Percentiles rank a stretch among this genome's conserved stretches.
Conservation (phyloP, 2,113 vertebrate genomes). For the Pelmatolapia mariae region DNA sequence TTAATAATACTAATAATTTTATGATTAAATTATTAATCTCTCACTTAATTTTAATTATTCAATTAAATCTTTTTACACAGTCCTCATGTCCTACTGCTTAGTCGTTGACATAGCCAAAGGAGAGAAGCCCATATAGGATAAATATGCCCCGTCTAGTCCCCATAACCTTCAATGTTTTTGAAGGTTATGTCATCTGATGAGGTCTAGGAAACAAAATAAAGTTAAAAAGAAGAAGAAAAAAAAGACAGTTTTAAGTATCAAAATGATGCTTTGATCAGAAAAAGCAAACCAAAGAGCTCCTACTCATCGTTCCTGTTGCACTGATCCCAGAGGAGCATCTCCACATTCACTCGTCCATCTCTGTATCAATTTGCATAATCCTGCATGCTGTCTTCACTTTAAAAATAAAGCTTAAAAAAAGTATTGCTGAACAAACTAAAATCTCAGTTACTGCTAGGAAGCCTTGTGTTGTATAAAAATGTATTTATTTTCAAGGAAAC, state of each 20-base stretch:
- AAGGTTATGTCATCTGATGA: neutral
- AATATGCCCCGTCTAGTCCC: neutral
- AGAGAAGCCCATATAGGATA: neutral
- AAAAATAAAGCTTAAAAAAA: neutral
- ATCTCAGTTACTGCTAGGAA: neutral
- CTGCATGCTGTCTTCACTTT: neutral
- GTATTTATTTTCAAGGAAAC: constrained; percentile 70
- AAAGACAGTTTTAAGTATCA: neutral
- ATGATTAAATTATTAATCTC: neutral
- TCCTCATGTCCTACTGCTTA: neutral
- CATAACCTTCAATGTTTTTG: neutral
- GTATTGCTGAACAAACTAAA: neutral
- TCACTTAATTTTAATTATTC: neutral
- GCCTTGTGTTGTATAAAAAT: constrained; percentile 58
- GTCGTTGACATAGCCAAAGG: neutral
- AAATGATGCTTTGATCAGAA: neutral
- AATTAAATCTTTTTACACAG: neutral
- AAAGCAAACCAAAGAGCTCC: neutral
- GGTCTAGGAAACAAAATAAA: neutral
- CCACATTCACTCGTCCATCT: neutral
- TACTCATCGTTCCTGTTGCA: neutral
- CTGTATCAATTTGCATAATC: neutral
- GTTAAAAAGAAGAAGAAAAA: rapidly evolving
- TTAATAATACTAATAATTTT: neutral
- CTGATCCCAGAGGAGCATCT: neutral